A percentile compares a stretch with the other conserved stretches of the same genome.
Evolutionary conservation across 1,140 invertebrate species (phyloP).

Genomic region (Platyscapa corneri): DNA sequence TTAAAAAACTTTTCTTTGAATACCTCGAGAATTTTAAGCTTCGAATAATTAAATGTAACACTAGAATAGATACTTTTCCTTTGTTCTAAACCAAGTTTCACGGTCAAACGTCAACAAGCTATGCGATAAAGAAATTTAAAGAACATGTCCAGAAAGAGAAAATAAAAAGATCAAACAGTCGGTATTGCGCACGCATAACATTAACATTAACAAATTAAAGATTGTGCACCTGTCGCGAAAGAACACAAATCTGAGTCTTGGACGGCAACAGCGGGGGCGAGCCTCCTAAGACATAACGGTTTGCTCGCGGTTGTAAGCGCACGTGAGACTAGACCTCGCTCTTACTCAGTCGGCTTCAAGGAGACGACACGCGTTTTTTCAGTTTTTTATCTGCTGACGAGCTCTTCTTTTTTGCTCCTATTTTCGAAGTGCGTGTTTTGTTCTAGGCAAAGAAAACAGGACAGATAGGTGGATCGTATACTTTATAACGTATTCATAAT

Average conservation of each 20-base stretch:
- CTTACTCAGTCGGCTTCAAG: slow-evolving; percentile 54
- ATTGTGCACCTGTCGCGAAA: neutral
- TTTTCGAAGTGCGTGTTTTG: neutral
- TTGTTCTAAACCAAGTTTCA: too few species aligned
- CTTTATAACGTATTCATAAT: slow-evolving; percentile 73
- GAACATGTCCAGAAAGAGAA: too few species aligned
- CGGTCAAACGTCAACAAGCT: neutral
- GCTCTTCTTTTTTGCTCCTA: slow-evolving; percentile 45
- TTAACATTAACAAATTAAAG: neutral
- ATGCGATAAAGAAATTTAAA: neutral
- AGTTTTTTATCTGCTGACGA: slow-evolving; percentile 8
- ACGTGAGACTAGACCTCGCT: slow-evolving; percentile 55
- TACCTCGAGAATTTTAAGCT: too few species aligned
- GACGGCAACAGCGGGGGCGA: slow-evolving; percentile 55
- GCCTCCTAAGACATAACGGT: slow-evolving; percentile 67
- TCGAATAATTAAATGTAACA: too few species aligned
- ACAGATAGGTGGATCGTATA: slow-evolving; percentile 56
- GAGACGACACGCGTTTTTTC: slow-evolving; percentile 52
- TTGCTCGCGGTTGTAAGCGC: slow-evolving; percentile 42
- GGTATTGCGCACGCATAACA: neutral
- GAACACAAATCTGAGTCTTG: neutral
- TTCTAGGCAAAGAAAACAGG: neutral
- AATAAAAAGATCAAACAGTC: too few species aligned
- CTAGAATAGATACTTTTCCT: too few species aligned
- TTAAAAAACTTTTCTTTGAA: too few species aligned